Base-by-base conservation (phyloP, 1,140 invertebrate species). In the Nilaparvata lugens region DNA sequence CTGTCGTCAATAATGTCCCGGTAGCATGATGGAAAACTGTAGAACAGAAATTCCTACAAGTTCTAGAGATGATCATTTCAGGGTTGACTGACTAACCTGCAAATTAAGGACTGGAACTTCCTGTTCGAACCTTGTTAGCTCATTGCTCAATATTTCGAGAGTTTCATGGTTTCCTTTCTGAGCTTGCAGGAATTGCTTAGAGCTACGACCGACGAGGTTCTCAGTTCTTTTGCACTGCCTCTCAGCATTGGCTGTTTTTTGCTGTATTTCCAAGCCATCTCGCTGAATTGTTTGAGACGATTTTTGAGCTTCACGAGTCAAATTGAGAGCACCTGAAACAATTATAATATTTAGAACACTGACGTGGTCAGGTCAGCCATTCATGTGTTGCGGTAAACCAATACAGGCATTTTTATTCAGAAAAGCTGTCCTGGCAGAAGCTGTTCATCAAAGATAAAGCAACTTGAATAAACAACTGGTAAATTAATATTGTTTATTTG, bases 161-260 rank as follows among this genome's bases (percentile, higher is more conserved):
- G 83, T 79, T 48, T 84, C 79, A 61, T 85, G 80, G 68, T 89
- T 88, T 43, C 79, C 81, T 62, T 84, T 78, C 58, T 87, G 82
- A 14, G 84, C 84, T 18, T 83, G 79, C 61, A 87, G 83, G 58
- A 91, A 88, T 16, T 81, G 79, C 0, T 76, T 76, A 61, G 82
- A 80, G 58, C 86, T 86, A 67, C 85, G 80, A 56, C 83, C 81
- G 4, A 97, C 77, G 6, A 93, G 74, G 18, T 79, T 81, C 68
- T 97, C 92, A 0, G 91, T 92, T 63, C 87, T 81, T 68, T 87
- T 86, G 52, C 92, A 85, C 69, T 89, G 88, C 42, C 85, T 76
- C 63, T 93, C 88, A 0, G 92, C 93, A 62, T 93, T 85, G 16
- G 75, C 75, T 13, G 94, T 72, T 19, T 83, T 73, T 40, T 65